phyloP scores from a whole-genome alignment of 1,140 invertebrate species.

The Orius laevigatus region DNA sequence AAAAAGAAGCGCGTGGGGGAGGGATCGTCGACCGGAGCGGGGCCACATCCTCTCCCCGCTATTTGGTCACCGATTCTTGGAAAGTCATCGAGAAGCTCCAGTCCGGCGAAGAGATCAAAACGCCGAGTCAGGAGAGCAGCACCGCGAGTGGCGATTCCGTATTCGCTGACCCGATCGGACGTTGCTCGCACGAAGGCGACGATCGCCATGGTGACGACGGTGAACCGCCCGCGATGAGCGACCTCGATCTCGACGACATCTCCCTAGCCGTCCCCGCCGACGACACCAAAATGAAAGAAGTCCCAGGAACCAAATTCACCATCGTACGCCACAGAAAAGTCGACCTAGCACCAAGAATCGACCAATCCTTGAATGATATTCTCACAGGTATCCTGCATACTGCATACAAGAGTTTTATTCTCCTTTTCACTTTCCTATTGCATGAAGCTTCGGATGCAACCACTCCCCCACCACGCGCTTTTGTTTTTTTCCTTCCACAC shows the following conservation, averaged over 20 bases:
- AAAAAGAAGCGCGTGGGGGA: conserved; percentile 1
- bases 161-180: conserved; percentile 9
- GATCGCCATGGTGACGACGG: neutral
- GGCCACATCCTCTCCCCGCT: neutral
- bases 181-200: neutral
- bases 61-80: conserved; percentile 16
- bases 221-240: neutral
- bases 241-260: conserved; percentile 3
- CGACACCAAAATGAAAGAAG: neutral
- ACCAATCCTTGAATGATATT: conserved; percentile 8
- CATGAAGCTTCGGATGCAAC: no score
- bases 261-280: neutral
- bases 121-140: conserved; percentile 13
- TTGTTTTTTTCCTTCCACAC: no score
- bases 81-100: conserved; percentile 4
- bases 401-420: no score
- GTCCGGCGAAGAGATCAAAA: conserved; percentile 1
- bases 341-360: conserved; percentile 11
- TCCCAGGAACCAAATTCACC: conserved; percentile 14
- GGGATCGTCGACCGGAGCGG: neutral
- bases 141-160: conserved; percentile 8
- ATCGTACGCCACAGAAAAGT: conserved; percentile 14
- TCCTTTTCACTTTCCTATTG: no score
- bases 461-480: no score
- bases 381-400: conserved; percentile 13